phyloP scores from a whole-genome alignment of 2,113 vertebrate genomes.

The Leptosomus discolor region DNA sequence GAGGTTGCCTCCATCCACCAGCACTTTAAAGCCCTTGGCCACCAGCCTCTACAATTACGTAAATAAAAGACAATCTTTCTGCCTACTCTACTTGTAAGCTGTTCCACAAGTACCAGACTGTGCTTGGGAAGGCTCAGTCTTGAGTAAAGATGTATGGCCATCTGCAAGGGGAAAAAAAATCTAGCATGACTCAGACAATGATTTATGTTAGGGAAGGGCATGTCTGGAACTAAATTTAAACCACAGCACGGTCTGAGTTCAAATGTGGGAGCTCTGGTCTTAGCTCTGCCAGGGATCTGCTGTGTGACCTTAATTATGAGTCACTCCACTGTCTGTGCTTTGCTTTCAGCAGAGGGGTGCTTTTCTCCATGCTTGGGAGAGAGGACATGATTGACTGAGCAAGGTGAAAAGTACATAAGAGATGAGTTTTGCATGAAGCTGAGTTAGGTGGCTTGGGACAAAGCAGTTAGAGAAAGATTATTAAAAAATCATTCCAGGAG shows the following conservation, averaged over 20 bases:
- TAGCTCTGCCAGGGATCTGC: not conserved
- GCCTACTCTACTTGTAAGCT: not conserved
- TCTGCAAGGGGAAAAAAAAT: not conserved
- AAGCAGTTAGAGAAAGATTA: not conserved
- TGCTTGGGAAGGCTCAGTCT: not conserved
- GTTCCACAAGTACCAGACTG: not conserved
- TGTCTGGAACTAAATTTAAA: constrained; percentile 38
- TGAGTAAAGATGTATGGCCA: not conserved
- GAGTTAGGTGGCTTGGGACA: not conserved
- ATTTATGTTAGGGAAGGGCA: not conserved
- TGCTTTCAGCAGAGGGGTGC: not conserved
- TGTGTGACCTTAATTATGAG: not conserved
- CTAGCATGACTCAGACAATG: not conserved
- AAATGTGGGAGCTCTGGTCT: not conserved
- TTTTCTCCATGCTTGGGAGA: not conserved
- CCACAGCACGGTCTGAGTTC: not conserved
- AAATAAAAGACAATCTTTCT: not conserved
- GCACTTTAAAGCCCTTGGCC: not conserved
- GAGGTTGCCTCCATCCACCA: not conserved
- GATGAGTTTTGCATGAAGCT: not conserved
- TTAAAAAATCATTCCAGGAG: not conserved
- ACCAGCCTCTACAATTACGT: not conserved
- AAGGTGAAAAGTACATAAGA: not conserved
- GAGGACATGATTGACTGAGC: not conserved
- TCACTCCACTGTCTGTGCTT: not conserved